These are phyloP conservation scores for Syngnathus rostellatus DNA, from an alignment of 2,797 vertebrate species.

Conservation along the genomic window DNA sequence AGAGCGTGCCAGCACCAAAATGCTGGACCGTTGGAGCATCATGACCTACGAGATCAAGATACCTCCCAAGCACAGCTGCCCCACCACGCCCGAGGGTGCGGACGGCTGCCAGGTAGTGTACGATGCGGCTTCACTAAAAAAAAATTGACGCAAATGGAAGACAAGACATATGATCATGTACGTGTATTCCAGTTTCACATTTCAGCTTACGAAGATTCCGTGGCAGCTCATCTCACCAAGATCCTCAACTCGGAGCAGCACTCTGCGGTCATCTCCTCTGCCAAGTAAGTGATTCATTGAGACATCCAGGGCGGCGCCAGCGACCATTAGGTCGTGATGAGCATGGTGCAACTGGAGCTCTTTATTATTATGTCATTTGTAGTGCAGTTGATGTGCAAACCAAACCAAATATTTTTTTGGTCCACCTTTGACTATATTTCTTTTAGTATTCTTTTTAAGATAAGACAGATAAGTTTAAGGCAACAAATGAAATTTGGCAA, in stretches of 20 bases:
- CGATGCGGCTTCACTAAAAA: no score
- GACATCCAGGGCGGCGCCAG: background rate
- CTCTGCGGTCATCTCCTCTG: constrained; percentile 90
- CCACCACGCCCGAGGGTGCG: constrained; percentile 77
- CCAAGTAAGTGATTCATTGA: constrained; percentile 77
- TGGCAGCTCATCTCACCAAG: constrained; percentile 91
- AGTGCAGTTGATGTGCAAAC: no score
- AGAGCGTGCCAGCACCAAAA: constrained; percentile 96
- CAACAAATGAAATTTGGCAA: no score
- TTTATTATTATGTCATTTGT: background rate
- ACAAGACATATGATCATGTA: background rate
- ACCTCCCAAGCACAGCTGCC: constrained; percentile 83
- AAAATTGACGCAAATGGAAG: no score
- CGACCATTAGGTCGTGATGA: background rate
- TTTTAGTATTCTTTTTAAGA: no score
- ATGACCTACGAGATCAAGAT: constrained; percentile 98
- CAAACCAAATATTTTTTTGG: no score
- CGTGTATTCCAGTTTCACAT: constrained; percentile 75
- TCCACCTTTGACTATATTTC: no score
- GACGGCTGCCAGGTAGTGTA: constrained; percentile 82
- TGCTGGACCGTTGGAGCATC: constrained; percentile 99
- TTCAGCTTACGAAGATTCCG: constrained; percentile 89
- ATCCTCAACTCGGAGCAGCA: constrained; percentile 96
- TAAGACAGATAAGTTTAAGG: no score
- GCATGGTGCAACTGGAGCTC: background rate